Evolutionary conservation across 2,888 invertebrate genomes (phyloP).

Genomic region (Clitarchus hookeri): DNA sequence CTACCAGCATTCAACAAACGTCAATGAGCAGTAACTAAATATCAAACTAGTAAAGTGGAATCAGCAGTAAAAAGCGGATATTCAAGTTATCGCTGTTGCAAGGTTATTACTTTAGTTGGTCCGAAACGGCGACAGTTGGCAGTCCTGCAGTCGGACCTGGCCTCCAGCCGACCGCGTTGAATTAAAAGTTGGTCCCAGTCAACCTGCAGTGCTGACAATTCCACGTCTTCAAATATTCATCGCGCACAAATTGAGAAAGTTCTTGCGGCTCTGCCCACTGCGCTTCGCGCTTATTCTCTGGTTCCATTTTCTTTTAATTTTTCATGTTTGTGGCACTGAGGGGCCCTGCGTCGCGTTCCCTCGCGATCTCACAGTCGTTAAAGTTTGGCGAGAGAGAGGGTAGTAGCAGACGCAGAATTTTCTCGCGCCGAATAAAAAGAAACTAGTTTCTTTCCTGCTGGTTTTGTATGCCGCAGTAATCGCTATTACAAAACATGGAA

Average conservation of each 20-base stretch:
- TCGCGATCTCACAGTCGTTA: conserved; percentile 8
- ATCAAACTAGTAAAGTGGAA: too few species aligned
- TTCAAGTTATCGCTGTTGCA: too few species aligned
- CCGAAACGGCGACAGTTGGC: background rate
- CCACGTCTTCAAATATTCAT: conserved; percentile 22
- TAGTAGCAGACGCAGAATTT: background rate
- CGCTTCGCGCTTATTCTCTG: background rate
- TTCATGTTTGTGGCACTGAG: background rate
- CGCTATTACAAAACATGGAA: too few species aligned
- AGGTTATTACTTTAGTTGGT: too few species aligned
- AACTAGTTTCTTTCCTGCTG: too few species aligned
- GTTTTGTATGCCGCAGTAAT: too few species aligned
- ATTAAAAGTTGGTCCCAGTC: background rate
- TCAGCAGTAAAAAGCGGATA: too few species aligned
- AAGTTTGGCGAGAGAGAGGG: background rate
- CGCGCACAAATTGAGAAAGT: conserved; percentile 23
- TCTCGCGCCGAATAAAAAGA: background rate
- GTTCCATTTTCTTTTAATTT: background rate
- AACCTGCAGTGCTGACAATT: background rate
- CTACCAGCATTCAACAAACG: too few species aligned
- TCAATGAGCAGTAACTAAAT: too few species aligned
- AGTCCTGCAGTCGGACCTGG: background rate
- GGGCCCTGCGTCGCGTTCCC: background rate
- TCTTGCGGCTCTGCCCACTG: background rate
- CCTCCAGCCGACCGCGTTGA: background rate